phyloP scores from a whole-genome alignment of 2,888 invertebrate genomes.

The Criorhina ranunculi region DNA sequence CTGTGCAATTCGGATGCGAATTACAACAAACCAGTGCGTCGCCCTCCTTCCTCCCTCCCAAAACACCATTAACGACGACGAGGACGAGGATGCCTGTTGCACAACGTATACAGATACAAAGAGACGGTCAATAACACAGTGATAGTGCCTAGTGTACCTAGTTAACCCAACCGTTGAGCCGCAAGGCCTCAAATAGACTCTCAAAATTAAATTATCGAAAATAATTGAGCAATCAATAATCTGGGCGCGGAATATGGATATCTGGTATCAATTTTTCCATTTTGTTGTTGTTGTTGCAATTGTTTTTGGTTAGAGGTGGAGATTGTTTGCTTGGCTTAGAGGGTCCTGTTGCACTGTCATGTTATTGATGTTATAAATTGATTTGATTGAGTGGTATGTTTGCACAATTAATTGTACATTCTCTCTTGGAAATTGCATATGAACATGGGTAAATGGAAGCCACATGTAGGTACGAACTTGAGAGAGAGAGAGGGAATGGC shows the following conservation, averaged over 20 bases:
- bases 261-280: background rate
- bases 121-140: slow-evolving; percentile 23
- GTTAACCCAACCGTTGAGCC: slow-evolving; percentile 37
- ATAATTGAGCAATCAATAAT: slow-evolving; percentile 75
- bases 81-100: slow-evolving; percentile 53
- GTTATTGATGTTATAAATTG: slow-evolving; percentile 74
- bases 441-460: background rate
- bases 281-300: background rate
- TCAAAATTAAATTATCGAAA: slow-evolving; percentile 75
- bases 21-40: background rate
- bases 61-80: background rate
- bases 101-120: slow-evolving; percentile 5
- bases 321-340: slow-evolving; percentile 47
- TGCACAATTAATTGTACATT: slow-evolving; percentile 72
- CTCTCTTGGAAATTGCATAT: slow-evolving; percentile 30
- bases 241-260: slow-evolving; percentile 70
- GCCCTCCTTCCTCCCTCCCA: too few species aligned
- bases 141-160: slow-evolving; percentile 38
- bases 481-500: background rate
- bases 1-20: slow-evolving; percentile 50
- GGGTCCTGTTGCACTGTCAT: slow-evolving; percentile 53
- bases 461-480: too few species aligned
- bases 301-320: slow-evolving; percentile 20
- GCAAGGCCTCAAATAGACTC: slow-evolving; percentile 46
- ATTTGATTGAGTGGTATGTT: slow-evolving; percentile 75